Conservation (phyloP, 2,888 invertebrate genomes). For the Rutpela maculata region DNA sequence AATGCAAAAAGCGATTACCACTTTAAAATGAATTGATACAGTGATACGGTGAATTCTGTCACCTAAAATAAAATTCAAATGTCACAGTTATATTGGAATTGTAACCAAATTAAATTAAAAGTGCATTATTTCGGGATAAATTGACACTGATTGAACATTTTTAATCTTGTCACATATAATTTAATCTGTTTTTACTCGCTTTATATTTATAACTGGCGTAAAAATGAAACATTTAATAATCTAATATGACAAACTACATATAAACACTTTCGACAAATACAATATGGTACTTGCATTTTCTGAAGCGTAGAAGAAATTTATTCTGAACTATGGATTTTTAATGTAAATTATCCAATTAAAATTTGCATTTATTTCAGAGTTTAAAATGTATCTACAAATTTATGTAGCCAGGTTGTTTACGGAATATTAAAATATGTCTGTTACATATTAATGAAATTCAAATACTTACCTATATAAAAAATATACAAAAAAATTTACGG, state of each 20-base stretch:
- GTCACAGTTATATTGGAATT: background rate
- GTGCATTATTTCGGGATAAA: background rate
- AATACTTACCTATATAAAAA: background rate
- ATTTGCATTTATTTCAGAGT: background rate
- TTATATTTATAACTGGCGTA: too few species aligned
- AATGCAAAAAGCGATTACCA: too few species aligned
- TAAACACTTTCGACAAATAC: background rate
- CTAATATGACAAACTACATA: background rate
- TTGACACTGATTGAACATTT: background rate
- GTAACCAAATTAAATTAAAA: background rate
- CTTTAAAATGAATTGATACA: too few species aligned
- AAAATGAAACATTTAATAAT: too few species aligned
- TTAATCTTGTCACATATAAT: background rate
- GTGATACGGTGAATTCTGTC: too few species aligned
- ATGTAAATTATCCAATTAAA: background rate
- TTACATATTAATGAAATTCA: background rate
- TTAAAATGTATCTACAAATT: background rate
- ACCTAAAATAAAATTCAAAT: background rate
- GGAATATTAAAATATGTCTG: background rate
- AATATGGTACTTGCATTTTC: background rate
- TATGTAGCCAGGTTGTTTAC: conserved; percentile 3
- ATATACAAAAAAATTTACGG: background rate
- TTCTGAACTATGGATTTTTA: background rate
- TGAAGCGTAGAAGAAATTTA: background rate
- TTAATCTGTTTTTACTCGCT: background rate